A percentile compares a stretch with the other conserved stretches of the same genome.
These are phyloP conservation scores for Arothron firmamentum DNA, from an alignment of 2,113 vertebrate genomes.

Conservation along the genomic window DNA sequence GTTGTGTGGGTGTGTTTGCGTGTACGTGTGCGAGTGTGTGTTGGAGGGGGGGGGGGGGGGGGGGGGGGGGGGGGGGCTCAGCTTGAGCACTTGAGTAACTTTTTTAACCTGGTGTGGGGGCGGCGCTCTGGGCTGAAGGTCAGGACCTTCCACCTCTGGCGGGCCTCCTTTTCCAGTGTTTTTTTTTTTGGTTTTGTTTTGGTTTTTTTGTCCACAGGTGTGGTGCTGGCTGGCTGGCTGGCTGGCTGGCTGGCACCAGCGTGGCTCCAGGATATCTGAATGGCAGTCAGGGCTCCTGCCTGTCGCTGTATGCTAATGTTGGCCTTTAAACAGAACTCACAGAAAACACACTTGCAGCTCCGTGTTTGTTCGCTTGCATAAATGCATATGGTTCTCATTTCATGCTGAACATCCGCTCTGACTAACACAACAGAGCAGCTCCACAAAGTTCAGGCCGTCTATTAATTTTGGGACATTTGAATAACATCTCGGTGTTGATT, in stretches of 20 bases:
- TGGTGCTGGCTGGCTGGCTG: too few species aligned
- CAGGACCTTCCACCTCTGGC: conserved; percentile 33
- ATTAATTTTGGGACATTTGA: conserved; percentile 65
- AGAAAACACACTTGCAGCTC: conserved; percentile 67
- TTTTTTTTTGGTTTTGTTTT: neutral
- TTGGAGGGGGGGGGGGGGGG: conserved; percentile 41
- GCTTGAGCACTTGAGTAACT: conserved; percentile 59
- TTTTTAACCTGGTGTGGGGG: conserved; percentile 5
- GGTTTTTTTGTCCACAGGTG: conserved; percentile 30
- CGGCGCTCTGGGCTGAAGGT: conserved; percentile 22
- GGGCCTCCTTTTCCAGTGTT: conserved; percentile 9
- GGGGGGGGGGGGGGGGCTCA: conserved; percentile 36
- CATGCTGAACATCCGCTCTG: conserved; percentile 37
- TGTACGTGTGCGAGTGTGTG: conserved; percentile 28
- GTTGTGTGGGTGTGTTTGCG: conserved; percentile 32
- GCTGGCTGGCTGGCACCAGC: too few species aligned
- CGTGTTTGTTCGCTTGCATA: conserved; percentile 74
- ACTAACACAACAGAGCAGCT: conserved; percentile 40
- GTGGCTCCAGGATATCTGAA: conserved; percentile 46
- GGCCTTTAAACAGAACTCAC: conserved; percentile 75
- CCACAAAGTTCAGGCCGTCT: conserved; percentile 63
- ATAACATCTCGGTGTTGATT: conserved; percentile 56
- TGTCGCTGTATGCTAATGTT: conserved; percentile 75
- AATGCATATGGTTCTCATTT: conserved; percentile 77
- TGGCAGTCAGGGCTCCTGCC: conserved; percentile 62